Base-by-base conservation (phyloP, 1,140 invertebrate species). In the Cylas formicarius region DNA sequence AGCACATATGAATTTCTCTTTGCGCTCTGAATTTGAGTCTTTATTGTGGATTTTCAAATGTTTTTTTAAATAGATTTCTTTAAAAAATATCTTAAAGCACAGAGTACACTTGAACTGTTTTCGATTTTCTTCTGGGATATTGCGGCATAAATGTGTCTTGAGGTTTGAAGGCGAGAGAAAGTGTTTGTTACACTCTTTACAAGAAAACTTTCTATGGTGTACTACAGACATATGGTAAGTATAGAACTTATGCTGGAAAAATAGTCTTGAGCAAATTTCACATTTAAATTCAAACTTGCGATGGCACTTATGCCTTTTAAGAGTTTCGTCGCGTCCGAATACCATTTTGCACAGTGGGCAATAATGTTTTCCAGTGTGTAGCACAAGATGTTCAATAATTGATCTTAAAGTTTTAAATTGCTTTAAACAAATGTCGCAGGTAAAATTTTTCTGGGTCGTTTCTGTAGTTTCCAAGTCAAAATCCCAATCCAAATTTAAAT, bases 361-460 rank as follows among this genome's bases (percentile, higher is more conserved):
- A 22, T 63, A 66, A 49, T 67, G 70, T 27, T 71, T 67, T 20
- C 71, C 72, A 2, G 71, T 73, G 53, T 76, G 73, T 42, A 67
- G 68, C 18, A 64, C 65, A 52, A 75, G 61, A 60, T 76, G 74
- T 3, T 67, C 55, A 36, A 68, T 65, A 7, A 77, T 52, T 40
- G 67, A 66, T 38, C 66, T 66, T 16, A 67, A 56, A 28, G 62
- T 69, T 8, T 56, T 55, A 58, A 74, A 76, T 7, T 52, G 51
- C 47, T 73, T 73, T 14, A 68, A 55, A 53, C 75, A 77, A 39
- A 76, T 72, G 57, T 76, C 73, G 63, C 75, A 77, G 21, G 58
- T 48, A 36, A 65, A 67, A 33, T 60, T 26, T 35, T 60, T 43
- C 14, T 23, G 19, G 10, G 28, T 43, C 19, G 58, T 46, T 39